A percentile compares a stretch with the other conserved stretches of the same genome.
Conservation (phyloP, 1,140 invertebrate species). For the Diabrotica undecimpunctata region DNA sequence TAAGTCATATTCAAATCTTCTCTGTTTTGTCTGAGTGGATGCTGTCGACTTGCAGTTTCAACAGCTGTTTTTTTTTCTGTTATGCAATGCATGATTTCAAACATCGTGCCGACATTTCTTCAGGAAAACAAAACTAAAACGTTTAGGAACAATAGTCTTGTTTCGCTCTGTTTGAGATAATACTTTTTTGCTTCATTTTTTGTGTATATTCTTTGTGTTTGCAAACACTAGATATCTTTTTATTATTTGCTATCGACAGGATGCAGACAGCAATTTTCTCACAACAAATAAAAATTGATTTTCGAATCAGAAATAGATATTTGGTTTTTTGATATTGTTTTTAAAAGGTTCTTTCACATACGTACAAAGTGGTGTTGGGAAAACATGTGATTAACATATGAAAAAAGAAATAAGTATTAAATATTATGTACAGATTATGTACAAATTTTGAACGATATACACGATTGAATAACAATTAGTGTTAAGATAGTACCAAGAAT, state of each 20-base stretch:
- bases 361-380: too few species aligned
- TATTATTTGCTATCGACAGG: neutral
- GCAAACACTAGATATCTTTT: slow-evolving; percentile 3
- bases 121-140: slow-evolving; percentile 22
- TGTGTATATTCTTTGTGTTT: slow-evolving; percentile 12
- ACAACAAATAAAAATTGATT: too few species aligned
- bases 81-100: slow-evolving; percentile 28
- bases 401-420: too few species aligned
- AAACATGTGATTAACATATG: too few species aligned
- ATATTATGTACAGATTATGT: too few species aligned
- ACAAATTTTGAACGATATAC: too few species aligned
- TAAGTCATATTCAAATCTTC: slow-evolving; percentile 16
- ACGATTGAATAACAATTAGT: too few species aligned
- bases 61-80: slow-evolving; percentile 19
- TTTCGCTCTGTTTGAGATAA: slow-evolving; percentile 24
- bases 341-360: too few species aligned
- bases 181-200: slow-evolving; percentile 8
- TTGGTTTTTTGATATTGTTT: too few species aligned
- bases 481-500: too few species aligned
- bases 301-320: too few species aligned
- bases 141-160: slow-evolving; percentile 24
- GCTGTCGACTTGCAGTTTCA: slow-evolving; percentile 14
- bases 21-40: slow-evolving; percentile 12
- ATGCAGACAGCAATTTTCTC: too few species aligned
- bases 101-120: slow-evolving; percentile 19